These are phyloP conservation scores for Ceratitis capitata DNA, from an alignment of 1,140 invertebrate genomes.

Conservation along the genomic window DNA sequence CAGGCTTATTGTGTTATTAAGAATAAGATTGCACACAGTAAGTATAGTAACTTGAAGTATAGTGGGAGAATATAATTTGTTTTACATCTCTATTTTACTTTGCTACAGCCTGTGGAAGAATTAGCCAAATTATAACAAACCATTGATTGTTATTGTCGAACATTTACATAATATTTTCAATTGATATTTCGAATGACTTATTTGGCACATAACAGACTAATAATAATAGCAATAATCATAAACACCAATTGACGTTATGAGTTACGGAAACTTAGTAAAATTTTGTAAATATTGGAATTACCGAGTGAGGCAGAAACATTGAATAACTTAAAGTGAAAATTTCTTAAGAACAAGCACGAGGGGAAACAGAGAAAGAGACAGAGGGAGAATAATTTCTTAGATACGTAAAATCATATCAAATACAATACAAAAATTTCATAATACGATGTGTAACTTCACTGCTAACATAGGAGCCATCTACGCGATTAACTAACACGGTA, in stretches of 20 bases:
- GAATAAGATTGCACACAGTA: background rate
- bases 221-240: background rate
- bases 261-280: background rate
- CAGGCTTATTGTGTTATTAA: background rate
- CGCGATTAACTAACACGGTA: no score
- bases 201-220: background rate
- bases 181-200: background rate
- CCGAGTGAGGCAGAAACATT: no score
- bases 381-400: no score
- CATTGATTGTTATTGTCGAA: background rate
- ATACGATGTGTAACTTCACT: no score
- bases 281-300: no score
- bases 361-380: no score
- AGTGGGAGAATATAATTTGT: no score
- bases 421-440: background rate
- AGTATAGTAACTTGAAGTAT: background rate
- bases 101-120: background rate
- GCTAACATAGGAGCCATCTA: no score
- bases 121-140: background rate
- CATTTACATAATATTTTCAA: background rate
- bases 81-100: background rate
- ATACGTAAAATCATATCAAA: background rate
- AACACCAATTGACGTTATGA: background rate
- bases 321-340: no score
- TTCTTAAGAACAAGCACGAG: no score